Evolutionary conservation across 2,797 vertebrate species (phyloP).

Genomic region (Paramormyrops hopkinsi): DNA sequence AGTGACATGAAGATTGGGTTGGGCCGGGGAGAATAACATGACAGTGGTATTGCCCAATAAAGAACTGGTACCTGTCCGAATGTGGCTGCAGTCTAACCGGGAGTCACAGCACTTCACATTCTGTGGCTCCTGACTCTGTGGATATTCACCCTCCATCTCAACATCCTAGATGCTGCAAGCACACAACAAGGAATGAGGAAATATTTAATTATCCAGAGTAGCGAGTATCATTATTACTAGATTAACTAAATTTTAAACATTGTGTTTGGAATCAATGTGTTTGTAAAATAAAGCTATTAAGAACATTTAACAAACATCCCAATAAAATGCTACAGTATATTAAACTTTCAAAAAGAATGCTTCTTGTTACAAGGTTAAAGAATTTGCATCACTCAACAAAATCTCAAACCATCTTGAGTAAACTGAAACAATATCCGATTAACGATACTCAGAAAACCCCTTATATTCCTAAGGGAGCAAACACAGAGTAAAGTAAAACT

Average conservation of each 20-base stretch:
- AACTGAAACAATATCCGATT: not conserved
- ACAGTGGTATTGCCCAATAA: not conserved
- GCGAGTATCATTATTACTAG: not conserved
- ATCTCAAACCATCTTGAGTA: not conserved
- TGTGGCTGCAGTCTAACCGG: constrained; percentile 30
- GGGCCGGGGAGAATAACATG: not conserved
- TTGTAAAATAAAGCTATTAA: not conserved
- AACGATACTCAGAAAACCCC: not conserved
- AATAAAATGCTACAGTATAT: not conserved
- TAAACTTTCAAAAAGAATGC: not conserved
- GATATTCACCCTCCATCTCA: constrained; percentile 60
- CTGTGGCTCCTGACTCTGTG: constrained; percentile 47
- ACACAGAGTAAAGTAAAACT: not conserved
- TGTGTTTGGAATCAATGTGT: not conserved
- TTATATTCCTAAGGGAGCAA: not conserved
- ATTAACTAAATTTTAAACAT: not conserved
- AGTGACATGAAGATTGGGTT: not conserved
- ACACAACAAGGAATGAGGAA: not conserved
- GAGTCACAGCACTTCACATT: constrained; percentile 46
- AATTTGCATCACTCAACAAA: not conserved
- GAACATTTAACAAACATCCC: not conserved
- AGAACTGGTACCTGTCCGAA: constrained; percentile 41
- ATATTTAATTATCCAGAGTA: not conserved
- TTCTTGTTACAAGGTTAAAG: not conserved
- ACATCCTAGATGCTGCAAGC: constrained; percentile 54